Percentiles rank a stretch among this genome's conserved stretches.
phyloP scores from a whole-genome alignment of 2,888 invertebrate species.

The Harpalus rubripes region DNA sequence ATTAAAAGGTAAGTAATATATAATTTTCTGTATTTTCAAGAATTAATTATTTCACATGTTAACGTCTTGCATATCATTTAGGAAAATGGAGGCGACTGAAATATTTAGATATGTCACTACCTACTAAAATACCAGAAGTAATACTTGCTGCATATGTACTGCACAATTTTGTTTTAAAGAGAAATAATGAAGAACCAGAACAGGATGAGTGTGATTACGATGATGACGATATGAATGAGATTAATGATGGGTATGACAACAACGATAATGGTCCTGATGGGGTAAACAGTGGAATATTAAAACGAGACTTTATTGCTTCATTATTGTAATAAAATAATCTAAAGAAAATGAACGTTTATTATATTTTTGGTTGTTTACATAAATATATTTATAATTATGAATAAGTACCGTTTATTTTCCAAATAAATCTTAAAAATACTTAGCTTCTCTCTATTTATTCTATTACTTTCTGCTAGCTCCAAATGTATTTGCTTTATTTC shows the following conservation, averaged over 20 bases:
- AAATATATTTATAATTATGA: not conserved
- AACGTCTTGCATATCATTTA: not conserved
- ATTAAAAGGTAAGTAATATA: slow-evolving; percentile 56
- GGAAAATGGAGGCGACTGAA: slow-evolving; percentile 47
- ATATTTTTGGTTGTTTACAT: not conserved
- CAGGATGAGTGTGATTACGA: no score
- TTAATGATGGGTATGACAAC: no score
- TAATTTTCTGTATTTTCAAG: not conserved
- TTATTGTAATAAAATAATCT: slow-evolving; percentile 12
- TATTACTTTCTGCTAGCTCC: slow-evolving; percentile 23
- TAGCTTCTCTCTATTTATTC: not conserved
- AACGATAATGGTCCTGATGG: not conserved
- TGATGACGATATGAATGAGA: no score
- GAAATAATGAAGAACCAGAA: no score
- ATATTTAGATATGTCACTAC: slow-evolving; percentile 13
- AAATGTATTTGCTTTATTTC: not conserved
- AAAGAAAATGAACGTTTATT: not conserved
- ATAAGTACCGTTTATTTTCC: not conserved
- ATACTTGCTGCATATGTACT: slow-evolving; percentile 44
- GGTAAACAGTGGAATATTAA: not conserved
- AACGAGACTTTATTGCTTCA: not conserved
- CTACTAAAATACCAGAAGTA: no score
- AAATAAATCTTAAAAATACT: not conserved
- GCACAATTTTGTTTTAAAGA: no score
- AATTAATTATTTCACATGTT: not conserved